Percentiles rank a stretch among this genome's conserved stretches.
Conservation (phyloP, 2,888 invertebrate genomes). For the Euphydryas editha region DNA sequence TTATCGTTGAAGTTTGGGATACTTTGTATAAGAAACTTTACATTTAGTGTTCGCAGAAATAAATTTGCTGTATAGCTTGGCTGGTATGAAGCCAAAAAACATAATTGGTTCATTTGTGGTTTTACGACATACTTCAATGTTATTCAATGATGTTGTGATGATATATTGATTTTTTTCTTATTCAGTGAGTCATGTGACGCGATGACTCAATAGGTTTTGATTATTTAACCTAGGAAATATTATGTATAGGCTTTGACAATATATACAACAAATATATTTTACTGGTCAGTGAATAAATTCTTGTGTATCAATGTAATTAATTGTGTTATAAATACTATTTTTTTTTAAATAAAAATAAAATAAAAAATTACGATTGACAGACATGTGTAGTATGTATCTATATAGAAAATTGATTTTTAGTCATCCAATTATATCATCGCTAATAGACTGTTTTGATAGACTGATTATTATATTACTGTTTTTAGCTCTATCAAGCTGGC, state of each 20-base stretch:
- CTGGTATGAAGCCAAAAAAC: constrained; percentile 19
- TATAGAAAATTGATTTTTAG: background rate
- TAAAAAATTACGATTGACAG: background rate
- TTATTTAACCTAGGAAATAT: constrained; percentile 30
- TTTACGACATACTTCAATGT: constrained; percentile 46
- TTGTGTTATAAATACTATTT: no score
- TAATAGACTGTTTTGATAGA: no score
- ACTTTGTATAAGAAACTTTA: background rate
- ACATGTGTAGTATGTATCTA: background rate
- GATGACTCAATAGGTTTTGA: constrained; percentile 49
- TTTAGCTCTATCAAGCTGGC: no score
- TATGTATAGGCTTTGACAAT: constrained; percentile 57
- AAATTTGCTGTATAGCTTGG: constrained; percentile 1
- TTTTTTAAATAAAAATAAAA: no score
- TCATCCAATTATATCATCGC: no score
- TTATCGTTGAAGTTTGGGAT: no score
- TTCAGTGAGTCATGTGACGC: constrained; percentile 52
- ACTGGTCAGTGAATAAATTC: no score
- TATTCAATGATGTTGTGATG: constrained; percentile 46
- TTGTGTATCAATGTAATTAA: no score
- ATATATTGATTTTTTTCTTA: constrained; percentile 53
- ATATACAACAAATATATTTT: constrained; percentile 43
- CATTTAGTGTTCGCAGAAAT: background rate
- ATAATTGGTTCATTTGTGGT: constrained; percentile 39
- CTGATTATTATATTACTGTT: no score